These are phyloP conservation scores for Epinephelus awoara DNA, from an alignment of 2,797 vertebrate genomes.

Conservation along the genomic window DNA sequence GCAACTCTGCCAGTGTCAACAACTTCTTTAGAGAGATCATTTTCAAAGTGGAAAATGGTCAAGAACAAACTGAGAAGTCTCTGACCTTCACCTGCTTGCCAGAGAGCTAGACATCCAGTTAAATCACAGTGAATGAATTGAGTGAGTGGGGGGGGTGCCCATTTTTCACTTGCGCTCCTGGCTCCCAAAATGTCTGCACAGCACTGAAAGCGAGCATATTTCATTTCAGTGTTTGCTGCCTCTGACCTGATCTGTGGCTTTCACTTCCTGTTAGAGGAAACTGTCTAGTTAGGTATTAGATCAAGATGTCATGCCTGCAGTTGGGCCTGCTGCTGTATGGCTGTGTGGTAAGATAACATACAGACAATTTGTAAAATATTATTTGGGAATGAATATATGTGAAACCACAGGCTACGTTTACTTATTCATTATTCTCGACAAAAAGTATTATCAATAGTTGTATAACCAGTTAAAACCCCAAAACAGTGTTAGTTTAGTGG, in stretches of 20 bases:
- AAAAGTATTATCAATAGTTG: not conserved
- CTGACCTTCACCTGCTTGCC: no score
- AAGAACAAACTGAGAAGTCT: no score
- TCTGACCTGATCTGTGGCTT: not conserved
- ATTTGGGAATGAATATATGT: not conserved
- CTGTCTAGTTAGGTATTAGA: not conserved
- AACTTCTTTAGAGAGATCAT: no score
- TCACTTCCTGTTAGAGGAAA: slow-evolving; percentile 54
- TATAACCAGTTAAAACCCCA: not conserved
- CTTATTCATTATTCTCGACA: not conserved
- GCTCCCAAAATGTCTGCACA: no score
- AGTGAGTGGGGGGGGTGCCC: no score
- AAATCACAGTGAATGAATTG: no score
- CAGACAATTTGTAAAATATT: not conserved
- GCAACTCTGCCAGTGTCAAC: no score
- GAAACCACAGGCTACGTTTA: not conserved
- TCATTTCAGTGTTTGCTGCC: not conserved
- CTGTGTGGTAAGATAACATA: slow-evolving; percentile 2
- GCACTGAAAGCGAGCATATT: not conserved
- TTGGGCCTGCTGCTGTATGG: not conserved
- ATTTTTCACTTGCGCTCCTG: no score
- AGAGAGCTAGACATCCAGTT: no score
- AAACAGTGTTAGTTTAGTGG: not conserved
- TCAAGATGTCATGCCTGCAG: not conserved
- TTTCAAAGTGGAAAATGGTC: no score